These are phyloP conservation scores for Branchinecta lynchi DNA, from an alignment of 1,140 invertebrate genomes.

Conservation along the genomic window DNA sequence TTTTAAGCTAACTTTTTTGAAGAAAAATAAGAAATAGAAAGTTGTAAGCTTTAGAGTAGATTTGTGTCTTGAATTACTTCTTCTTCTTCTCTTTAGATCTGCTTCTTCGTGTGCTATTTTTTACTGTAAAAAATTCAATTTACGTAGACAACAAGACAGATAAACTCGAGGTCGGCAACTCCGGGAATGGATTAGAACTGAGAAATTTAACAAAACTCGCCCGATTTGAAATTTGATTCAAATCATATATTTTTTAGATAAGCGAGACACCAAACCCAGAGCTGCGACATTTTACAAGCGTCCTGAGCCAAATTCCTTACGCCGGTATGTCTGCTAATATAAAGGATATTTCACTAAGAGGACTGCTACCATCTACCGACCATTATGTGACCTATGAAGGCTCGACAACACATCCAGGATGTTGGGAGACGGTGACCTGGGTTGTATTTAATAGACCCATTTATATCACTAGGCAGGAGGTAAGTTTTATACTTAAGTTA, in stretches of 20 bases:
- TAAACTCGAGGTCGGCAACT: too few species aligned
- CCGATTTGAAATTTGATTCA: too few species aligned
- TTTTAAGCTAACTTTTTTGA: too few species aligned
- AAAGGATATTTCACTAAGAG: slow-evolving; percentile 60
- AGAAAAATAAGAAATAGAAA: too few species aligned
- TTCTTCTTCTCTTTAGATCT: too few species aligned
- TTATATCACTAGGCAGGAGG: slow-evolving; percentile 87
- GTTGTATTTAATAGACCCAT: slow-evolving; percentile 90
- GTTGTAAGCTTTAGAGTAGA: too few species aligned
- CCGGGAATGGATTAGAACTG: too few species aligned
- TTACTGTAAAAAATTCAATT: too few species aligned
- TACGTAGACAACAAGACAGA: too few species aligned
- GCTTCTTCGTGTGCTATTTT: too few species aligned
- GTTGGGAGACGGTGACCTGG: slow-evolving; percentile 87
- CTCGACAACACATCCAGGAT: slow-evolving; percentile 81
- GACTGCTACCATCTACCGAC: slow-evolving; percentile 74
- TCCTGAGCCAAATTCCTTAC: slow-evolving; percentile 60
- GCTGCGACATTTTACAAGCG: slow-evolving; percentile 66
- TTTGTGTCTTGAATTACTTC: too few species aligned
- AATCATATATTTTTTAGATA: slow-evolving; percentile 42
- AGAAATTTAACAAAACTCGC: too few species aligned
- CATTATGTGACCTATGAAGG: slow-evolving; percentile 96
- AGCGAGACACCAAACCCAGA: slow-evolving; percentile 72
- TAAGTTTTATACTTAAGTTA: slow-evolving; percentile 31
- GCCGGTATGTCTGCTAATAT: slow-evolving; percentile 62